Evolutionary conservation across 2,888 invertebrate species (phyloP).

Genomic region (Eudasyphora cyanicolor): DNA sequence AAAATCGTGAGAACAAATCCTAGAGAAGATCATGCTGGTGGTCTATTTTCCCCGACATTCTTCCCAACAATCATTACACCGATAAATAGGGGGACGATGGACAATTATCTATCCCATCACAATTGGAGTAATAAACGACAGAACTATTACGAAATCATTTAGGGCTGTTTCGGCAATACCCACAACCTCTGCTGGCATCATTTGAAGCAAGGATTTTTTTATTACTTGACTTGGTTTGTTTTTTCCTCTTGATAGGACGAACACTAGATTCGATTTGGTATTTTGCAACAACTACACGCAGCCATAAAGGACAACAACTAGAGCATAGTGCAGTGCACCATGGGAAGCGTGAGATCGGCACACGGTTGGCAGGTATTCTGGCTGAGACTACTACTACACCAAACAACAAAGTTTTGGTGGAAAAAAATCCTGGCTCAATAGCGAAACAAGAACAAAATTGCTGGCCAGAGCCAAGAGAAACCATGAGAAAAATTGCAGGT

Average conservation of each 20-base stretch:
- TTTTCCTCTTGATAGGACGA: slow-evolving; percentile 19
- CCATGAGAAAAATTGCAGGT: slow-evolving; percentile 61
- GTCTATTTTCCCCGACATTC: slow-evolving; percentile 8
- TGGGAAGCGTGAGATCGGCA: slow-evolving; percentile 47
- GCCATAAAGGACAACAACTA: not conserved
- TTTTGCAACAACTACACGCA: slow-evolving; percentile 2
- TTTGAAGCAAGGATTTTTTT: slow-evolving; percentile 25
- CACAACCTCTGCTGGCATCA: slow-evolving; percentile 34
- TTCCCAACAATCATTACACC: not conserved
- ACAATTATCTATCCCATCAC: slow-evolving; percentile 19
- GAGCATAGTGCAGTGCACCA: slow-evolving; percentile 11
- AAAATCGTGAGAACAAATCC: too few species aligned
- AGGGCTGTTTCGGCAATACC: slow-evolving; percentile 46
- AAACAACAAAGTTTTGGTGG: too few species aligned
- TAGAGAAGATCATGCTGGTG: slow-evolving; percentile 31
- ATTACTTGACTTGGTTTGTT: slow-evolving; percentile 20
- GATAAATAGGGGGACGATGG: not conserved
- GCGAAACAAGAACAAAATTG: not conserved
- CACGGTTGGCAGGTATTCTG: slow-evolving; percentile 54
- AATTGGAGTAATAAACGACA: slow-evolving; percentile 5
- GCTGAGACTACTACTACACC: not conserved
- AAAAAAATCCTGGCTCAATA: slow-evolving; percentile 30
- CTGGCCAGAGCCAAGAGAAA: not conserved
- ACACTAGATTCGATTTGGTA: slow-evolving; percentile 45
- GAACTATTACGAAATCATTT: slow-evolving; percentile 30